These are phyloP conservation scores for Halictus quadricinctus DNA, from an alignment of 2,888 invertebrate genomes.

Conservation along the genomic window DNA sequence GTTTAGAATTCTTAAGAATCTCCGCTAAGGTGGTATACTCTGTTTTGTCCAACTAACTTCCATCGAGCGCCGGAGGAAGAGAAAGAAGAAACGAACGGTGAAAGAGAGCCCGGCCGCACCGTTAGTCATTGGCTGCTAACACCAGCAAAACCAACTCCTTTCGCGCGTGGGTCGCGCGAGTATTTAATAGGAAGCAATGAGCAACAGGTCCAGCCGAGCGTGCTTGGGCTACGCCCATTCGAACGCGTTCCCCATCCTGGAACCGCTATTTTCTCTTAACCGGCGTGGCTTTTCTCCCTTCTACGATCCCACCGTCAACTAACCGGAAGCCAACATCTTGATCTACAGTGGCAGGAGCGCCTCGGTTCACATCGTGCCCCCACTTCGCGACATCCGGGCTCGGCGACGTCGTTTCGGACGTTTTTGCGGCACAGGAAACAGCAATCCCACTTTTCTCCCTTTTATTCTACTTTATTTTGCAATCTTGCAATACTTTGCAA, in stretches of 20 bases:
- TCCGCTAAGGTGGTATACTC: background rate
- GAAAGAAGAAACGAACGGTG: slow-evolving; percentile 49
- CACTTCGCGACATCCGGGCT: background rate
- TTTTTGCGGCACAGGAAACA: background rate
- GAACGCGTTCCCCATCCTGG: slow-evolving; percentile 60
- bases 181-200: slow-evolving; percentile 77
- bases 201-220: slow-evolving; percentile 74
- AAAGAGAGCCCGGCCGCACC: slow-evolving; percentile 49
- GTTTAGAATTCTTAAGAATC: background rate
- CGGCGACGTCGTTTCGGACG: background rate
- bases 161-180: slow-evolving; percentile 69
- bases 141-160: slow-evolving; percentile 69
- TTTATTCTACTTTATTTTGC: background rate
- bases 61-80: slow-evolving; percentile 29
- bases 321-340: slow-evolving; percentile 45
- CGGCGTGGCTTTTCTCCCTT: slow-evolving; percentile 66
- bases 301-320: slow-evolving; percentile 38
- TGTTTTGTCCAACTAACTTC: slow-evolving; percentile 7
- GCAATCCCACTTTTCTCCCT: background rate
- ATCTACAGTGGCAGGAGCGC: slow-evolving; percentile 6
- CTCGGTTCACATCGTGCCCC: background rate
- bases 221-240: slow-evolving; percentile 74
- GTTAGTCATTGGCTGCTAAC: slow-evolving; percentile 70
- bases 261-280: slow-evolving; percentile 67
- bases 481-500: too few relatives aligned